Conservation (phyloP, 1,140 invertebrate genomes). For the Pseudoatta argentina region DNA sequence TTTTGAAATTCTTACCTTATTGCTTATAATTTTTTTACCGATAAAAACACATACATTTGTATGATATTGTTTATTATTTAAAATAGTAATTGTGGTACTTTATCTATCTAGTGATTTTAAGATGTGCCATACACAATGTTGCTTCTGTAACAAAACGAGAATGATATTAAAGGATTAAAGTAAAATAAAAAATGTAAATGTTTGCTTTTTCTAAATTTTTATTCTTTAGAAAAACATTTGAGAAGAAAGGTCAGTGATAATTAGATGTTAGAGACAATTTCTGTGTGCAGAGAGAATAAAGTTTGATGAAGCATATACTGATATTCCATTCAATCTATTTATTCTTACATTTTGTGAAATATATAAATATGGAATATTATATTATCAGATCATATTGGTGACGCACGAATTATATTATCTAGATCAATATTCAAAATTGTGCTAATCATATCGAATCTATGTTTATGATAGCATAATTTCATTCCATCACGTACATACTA, state of each 20-base stretch:
- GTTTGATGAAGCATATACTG: neutral
- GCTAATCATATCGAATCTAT: neutral
- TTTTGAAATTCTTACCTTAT: no score
- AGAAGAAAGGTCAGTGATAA: neutral
- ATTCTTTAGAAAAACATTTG: neutral
- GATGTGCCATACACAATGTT: no score
- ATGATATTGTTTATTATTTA: no score
- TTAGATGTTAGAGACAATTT: neutral
- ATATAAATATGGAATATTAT: neutral
- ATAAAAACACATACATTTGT: no score
- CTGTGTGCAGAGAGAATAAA: neutral
- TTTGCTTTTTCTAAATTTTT: neutral
- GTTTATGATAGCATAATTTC: neutral
- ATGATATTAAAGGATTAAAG: neutral
- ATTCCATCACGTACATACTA: neutral
- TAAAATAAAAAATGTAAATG: neutral
- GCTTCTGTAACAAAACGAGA: no score
- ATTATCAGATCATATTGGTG: no score
- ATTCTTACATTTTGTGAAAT: neutral
- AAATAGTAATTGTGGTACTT: no score
- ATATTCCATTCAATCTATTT: neutral
- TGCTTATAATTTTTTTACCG: no score
- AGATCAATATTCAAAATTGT: conserved; percentile 5
- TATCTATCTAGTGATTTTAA: no score
- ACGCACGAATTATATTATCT: no score